Base-by-base conservation (phyloP, 2,888 invertebrate species). In the Antitype chi region DNA sequence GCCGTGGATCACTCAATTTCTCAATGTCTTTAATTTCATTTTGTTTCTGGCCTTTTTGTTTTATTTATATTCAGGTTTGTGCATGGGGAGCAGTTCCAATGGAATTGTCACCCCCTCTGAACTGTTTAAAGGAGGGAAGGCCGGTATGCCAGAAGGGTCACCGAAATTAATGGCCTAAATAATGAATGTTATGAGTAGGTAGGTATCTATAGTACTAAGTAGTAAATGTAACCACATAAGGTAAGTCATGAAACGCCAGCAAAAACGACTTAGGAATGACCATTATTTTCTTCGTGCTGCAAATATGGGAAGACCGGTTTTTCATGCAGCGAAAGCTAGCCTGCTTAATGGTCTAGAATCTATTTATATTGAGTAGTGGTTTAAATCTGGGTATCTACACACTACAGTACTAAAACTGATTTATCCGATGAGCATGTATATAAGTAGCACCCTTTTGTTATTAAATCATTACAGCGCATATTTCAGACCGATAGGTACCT, bases 41-140 rank as follows among this genome's bases (percentile, higher is more conserved):
- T 68, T 13, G 9, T 66, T 55, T 43, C 23, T 43, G n/a, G 43
- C 53, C 23, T 77, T 75, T 66, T 66, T 73, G 38, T 69, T 78
- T 53, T 32, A 72, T 78, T 53, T 32, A 72, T 53, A 47, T 15
- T 68, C 15, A 55, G 69, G 53, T 25, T 60, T 74, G 57, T 66
- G 20, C 70, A 53, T 55, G 47, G 62, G 38, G 67, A 64, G 71
- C 62, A 74, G 81, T 89, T 89, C 82, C 87, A 87, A 85, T 84
- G 67, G 86, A 88, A 85, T 85, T 84, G 85, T 81, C 86, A 87
- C 90, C 90, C 90, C 88, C 81, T 74, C 78, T 69, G 74, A 82
- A 74, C 78, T 77, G 77, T 86, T 89, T 85, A 86, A 90, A 88
- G 89, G 87, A 90, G 92, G 92, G 89, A 93, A 92, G 91, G 92